These are phyloP conservation scores for Drosophila nasuta DNA, from an alignment of 1,140 invertebrate species.

Conservation along the genomic window DNA sequence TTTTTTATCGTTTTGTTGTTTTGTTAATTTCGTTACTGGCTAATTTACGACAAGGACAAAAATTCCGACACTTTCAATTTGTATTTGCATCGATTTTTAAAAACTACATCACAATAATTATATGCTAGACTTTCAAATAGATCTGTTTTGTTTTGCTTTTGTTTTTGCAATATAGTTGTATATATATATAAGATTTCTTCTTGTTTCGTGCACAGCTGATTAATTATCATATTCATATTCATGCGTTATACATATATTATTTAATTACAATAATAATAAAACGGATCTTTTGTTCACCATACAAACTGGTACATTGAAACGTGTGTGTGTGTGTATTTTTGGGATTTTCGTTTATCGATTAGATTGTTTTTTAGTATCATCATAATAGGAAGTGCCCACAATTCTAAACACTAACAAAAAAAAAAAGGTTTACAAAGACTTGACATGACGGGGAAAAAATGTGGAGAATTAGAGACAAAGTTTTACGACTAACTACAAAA, in stretches of 20 bases:
- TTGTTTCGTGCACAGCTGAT: slow-evolving; percentile 59
- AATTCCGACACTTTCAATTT: slow-evolving; percentile 51
- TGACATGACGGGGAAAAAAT: slow-evolving; percentile 27
- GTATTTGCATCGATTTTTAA: slow-evolving; percentile 66
- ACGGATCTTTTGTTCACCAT: slow-evolving; percentile 23
- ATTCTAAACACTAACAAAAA: slow-evolving; percentile 22
- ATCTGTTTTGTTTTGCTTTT: slow-evolving; percentile 39
- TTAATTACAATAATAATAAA: slow-evolving; percentile 32
- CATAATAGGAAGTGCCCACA: slow-evolving; percentile 36
- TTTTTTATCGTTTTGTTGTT: slow-evolving; percentile 22
- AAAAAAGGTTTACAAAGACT: slow-evolving; percentile 15
- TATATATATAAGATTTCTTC: slow-evolving; percentile 33
- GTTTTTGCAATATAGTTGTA: slow-evolving; percentile 32
- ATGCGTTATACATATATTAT: slow-evolving; percentile 24
- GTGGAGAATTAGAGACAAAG: slow-evolving; percentile 43
- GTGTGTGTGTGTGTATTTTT: slow-evolving; percentile 5
- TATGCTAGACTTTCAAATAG: slow-evolving; percentile 75
- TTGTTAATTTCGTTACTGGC: slow-evolving; percentile 42
- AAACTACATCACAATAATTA: slow-evolving; percentile 85
- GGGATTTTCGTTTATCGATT: slow-evolving; percentile 20
- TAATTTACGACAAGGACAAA: slow-evolving; percentile 65
- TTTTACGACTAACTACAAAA: slow-evolving; percentile 72
- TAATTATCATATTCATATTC: slow-evolving; percentile 39
- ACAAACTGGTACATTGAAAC: slow-evolving; percentile 37
- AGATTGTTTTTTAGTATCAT: slow-evolving; percentile 19